Percentiles rank a stretch among this genome's conserved stretches.
phyloP scores from a whole-genome alignment of 2,888 invertebrate genomes.

The Dicranocentrus wangi region DNA sequence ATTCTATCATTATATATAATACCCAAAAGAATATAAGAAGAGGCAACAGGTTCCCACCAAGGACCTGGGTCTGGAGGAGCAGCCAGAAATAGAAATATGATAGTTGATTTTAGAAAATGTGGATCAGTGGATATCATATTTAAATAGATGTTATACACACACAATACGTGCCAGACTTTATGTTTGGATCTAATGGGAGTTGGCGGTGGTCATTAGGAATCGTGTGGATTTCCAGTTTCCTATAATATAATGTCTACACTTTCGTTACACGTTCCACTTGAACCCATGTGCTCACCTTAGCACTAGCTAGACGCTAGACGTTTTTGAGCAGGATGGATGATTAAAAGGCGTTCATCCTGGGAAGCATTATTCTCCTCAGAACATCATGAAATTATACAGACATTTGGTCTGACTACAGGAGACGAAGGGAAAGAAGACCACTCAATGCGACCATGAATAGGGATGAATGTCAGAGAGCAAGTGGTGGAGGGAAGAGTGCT shows the following conservation, averaged over 20 bases:
- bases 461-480: not conserved
- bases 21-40: not conserved
- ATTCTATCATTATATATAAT: too few relatives aligned
- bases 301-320: not conserved
- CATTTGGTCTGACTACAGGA: conserved; percentile 8
- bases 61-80: not conserved
- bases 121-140: not conserved
- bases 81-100: conserved; percentile 13
- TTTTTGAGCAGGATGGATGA: conserved; percentile 5
- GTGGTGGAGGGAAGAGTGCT: not conserved
- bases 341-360: conserved; percentile 20
- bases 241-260: conserved; percentile 25
- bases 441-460: not conserved
- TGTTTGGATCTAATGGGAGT: not conserved
- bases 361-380: not conserved
- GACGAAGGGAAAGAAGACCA: conserved; percentile 6
- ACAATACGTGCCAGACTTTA: conserved; percentile 15
- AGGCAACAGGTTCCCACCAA: conserved; percentile 24
- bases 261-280: too few relatives aligned
- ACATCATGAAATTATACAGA: not conserved
- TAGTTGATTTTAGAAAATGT: conserved; percentile 8
- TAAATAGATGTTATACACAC: not conserved
- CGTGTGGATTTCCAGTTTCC: conserved; percentile 28
- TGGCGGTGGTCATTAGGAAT: conserved; percentile 39
- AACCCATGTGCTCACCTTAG: too few relatives aligned